These are phyloP conservation scores for Caradrina clavipalpis DNA, from an alignment of 2,888 invertebrate species.

Conservation along the genomic window DNA sequence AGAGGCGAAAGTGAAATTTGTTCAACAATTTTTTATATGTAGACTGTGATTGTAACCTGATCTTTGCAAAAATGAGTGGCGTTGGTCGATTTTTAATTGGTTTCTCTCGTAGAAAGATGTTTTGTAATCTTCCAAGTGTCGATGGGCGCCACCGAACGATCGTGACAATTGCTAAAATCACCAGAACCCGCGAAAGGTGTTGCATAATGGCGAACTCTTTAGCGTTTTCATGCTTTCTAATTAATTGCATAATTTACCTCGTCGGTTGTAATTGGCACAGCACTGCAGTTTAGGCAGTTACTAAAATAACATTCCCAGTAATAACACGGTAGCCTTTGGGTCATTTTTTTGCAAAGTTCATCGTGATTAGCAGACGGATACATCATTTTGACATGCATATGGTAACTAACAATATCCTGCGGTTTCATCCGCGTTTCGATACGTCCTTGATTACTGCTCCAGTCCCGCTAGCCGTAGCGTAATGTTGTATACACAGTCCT, in stretches of 20 bases:
- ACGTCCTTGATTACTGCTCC: too few species aligned
- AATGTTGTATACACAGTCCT: too few species aligned
- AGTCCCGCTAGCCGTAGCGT: too few species aligned
- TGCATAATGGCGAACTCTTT: conserved; percentile 59
- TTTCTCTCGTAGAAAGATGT: conserved; percentile 36
- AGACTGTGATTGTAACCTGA: conserved; percentile 46
- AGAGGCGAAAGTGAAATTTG: conserved; percentile 33
- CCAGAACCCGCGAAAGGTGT: conserved; percentile 54
- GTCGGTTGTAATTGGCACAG: conserved; percentile 46
- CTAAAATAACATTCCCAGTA: conserved; percentile 10
- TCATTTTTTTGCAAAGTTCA: conserved; percentile 14
- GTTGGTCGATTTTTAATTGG: conserved; percentile 21
- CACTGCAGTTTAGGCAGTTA: conserved; percentile 24
- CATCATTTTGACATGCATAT: conserved; percentile 9
- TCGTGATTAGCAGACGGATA: conserved; percentile 10
- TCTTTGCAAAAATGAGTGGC: conserved; percentile 35
- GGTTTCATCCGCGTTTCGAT: too few species aligned
- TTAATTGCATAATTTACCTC: conserved; percentile 68
- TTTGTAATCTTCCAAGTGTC: conserved; percentile 46
- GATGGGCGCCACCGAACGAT: conserved; percentile 42
- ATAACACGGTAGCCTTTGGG: conserved; percentile 1
- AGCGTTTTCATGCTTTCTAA: conserved; percentile 75
- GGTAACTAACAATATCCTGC: conserved; percentile 1
- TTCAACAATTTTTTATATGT: conserved; percentile 34
- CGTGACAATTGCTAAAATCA: conserved; percentile 57